Evolutionary conservation across 2,797 vertebrate species (phyloP).

Genomic region (Alca torda): DNA sequence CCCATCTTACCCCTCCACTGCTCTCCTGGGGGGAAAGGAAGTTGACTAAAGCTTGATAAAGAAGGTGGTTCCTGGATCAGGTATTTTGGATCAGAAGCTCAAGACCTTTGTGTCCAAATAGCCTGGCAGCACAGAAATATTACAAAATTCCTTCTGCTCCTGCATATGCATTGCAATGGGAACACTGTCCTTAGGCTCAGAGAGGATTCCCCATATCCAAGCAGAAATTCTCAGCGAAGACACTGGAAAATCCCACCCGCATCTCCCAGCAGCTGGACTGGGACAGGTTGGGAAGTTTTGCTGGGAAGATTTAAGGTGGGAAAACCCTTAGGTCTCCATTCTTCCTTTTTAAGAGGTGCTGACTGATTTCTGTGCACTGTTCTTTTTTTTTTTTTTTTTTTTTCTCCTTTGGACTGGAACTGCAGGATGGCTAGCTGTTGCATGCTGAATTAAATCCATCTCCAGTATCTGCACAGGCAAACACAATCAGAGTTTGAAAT

Average conservation of each 20-base stretch:
- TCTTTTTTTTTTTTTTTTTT: too few relatives aligned
- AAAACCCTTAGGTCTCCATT: not conserved
- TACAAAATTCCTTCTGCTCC: not conserved
- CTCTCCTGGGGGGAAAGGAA: not conserved
- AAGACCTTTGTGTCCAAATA: not conserved
- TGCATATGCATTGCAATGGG: accelerated
- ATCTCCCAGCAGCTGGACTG: not conserved
- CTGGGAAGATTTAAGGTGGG: not conserved
- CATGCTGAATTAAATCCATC: not conserved
- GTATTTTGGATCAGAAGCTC: not conserved
- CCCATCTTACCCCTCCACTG: not conserved
- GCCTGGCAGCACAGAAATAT: not conserved
- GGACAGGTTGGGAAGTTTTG: not conserved
- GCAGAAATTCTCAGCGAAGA: not conserved
- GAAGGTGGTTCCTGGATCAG: not conserved
- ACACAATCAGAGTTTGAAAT: not conserved
- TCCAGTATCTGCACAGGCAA: not conserved
- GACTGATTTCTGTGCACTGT: not conserved
- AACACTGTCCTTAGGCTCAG: not conserved
- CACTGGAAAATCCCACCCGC: not conserved
- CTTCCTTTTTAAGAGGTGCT: not conserved
- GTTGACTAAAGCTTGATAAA: too few relatives aligned
- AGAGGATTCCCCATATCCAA: not conserved
- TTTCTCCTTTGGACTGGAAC: not conserved
- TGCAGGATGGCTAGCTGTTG: not conserved